These are phyloP conservation scores for Ctena decussata DNA, from an alignment of 2,888 invertebrate species.

Conservation along the genomic window DNA sequence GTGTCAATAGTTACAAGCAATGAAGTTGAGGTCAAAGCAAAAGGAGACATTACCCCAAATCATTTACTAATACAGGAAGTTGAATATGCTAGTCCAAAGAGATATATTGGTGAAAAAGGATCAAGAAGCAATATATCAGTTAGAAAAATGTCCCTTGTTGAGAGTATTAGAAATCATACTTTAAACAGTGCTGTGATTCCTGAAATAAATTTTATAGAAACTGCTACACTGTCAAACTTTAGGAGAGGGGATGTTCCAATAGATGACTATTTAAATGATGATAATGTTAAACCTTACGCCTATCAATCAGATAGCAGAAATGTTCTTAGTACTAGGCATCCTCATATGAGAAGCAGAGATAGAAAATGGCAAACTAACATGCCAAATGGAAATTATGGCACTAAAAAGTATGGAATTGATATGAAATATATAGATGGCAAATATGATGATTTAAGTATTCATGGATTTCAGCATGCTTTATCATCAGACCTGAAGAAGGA, in stretches of 20 bases:
- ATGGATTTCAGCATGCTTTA: conserved; percentile 3
- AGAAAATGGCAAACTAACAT: background rate
- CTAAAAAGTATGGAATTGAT: background rate
- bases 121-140: background rate
- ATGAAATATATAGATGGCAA: background rate
- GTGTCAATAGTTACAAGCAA: background rate
- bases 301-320: background rate
- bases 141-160: background rate
- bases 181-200: background rate
- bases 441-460: conserved; percentile 16
- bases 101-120: background rate
- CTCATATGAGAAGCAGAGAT: background rate
- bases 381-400: background rate
- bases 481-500: background rate
- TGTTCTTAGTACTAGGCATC: background rate
- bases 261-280: background rate
- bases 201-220: background rate
- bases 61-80: conserved; percentile 38
- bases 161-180: background rate
- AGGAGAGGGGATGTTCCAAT: background rate
- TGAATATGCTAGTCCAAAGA: conserved; percentile 42
- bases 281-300: background rate
- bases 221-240: background rate
- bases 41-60: background rate
- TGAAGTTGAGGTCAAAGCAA: background rate